Conservation (phyloP, 2,888 invertebrate genomes). For the Kuschelorhynchus macadamiae region DNA sequence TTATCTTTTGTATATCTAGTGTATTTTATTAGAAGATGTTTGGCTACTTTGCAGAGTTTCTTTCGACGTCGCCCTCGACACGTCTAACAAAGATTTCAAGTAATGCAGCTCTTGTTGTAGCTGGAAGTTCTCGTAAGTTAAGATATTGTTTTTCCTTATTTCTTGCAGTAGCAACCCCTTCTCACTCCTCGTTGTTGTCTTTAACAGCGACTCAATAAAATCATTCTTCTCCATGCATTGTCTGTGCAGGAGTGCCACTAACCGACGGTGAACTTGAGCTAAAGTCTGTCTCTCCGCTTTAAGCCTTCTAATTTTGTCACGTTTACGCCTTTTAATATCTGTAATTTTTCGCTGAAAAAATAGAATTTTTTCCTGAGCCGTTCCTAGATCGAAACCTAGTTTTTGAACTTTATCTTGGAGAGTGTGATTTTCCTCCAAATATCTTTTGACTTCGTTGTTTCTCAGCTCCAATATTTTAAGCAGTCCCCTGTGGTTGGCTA, state of each 20-base stretch:
- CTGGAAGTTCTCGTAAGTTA: conserved; percentile 58
- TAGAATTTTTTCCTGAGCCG: conserved; percentile 53
- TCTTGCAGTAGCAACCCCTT: conserved; percentile 61
- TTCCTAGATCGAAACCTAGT: conserved; percentile 51
- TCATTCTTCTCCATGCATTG: conserved; percentile 63
- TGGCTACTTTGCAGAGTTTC: conserved; percentile 1
- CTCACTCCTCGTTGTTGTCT: conserved; percentile 55
- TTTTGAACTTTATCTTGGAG: conserved; percentile 58
- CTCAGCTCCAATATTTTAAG: conserved; percentile 62
- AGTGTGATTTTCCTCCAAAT: conserved; percentile 59
- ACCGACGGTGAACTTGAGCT: conserved; percentile 61
- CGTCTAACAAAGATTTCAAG: conserved; percentile 48
- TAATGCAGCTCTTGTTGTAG: conserved; percentile 58
- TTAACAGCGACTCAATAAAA: conserved; percentile 56
- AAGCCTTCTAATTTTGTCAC: conserved; percentile 58
- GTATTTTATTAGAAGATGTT: no score
- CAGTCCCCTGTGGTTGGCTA: conserved; percentile 62
- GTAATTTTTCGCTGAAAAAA: conserved; percentile 58
- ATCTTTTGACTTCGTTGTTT: conserved; percentile 61
- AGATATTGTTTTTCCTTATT: conserved; percentile 59
- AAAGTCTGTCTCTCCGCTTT: conserved; percentile 62
- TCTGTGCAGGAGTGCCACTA: conserved; percentile 60
- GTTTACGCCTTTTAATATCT: conserved; percentile 59
- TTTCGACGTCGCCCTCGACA: conserved; percentile 1
- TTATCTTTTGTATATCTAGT: no score